Base-by-base conservation (phyloP, 2,888 invertebrate species). In the Erpobdella octoculata region DNA sequence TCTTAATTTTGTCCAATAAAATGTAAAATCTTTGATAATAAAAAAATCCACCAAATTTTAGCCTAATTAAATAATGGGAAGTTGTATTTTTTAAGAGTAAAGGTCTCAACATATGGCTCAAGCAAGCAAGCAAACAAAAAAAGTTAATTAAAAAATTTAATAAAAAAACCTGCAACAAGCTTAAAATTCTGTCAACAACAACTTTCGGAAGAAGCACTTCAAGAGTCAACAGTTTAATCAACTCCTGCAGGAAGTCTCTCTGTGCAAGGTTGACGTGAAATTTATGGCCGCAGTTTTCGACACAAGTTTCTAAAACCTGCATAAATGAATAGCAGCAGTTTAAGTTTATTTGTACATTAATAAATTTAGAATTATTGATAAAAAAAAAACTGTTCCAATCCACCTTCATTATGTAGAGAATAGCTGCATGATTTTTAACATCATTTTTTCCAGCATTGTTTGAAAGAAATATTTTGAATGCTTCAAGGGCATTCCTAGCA, bases 151-250 rank as follows among this genome's bases (percentile, higher is more conserved):
- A n/a, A n/a, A n/a, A n/a, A n/a, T n/a, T n/a, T n/a, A n/a, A n/a
- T n/a, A n/a, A n/a, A n/a, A 3, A 48, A 76, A 86, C 86, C 83
- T 97, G 96, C 81, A 98, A 96, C 70, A 98, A 87, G 81, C 91
- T 92, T 90, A 84, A 79, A 31, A 86, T 93, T 85, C 96, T 95
- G 81, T 98, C 97, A 83, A 98, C 97, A 3, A 98, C 92, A 35
- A 90, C 89, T 66, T 92, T 90, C 0, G 98, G 97, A 8, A 98
- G 97, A 83, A 98, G 96, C 84, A 96, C 94, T 85, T 97, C 97
- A 15, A 97, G 96, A n/a, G 96, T 87, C 77, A 88, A 88, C 59
- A 88, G 81, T 78, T 87, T 87, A 35, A 88, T 86, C 72, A 88
- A 81, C 76, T 88, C 88, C 76, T 91, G 90, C 78, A 96, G 90